Percentiles rank a stretch among this genome's conserved stretches.
Conservation (phyloP, 2,113 vertebrate genomes). For the Nerophis lumbriciformis region DNA sequence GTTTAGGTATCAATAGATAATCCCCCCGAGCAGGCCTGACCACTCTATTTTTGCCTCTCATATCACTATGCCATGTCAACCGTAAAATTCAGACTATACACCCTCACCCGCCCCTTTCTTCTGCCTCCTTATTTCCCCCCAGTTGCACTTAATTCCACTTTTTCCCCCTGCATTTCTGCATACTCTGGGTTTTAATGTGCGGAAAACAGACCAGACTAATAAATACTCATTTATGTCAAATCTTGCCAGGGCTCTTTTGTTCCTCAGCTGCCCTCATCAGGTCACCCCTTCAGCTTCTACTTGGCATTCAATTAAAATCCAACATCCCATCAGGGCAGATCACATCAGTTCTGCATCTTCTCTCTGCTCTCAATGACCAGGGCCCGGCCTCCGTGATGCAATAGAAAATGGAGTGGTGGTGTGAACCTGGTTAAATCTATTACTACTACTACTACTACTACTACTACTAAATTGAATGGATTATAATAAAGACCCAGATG, state of each 20-base stretch:
- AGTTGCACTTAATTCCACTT: conserved; percentile 39
- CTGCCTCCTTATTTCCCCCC: conserved; percentile 26
- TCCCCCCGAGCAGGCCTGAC: conserved; percentile 4
- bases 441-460: background rate
- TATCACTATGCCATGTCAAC: conserved; percentile 52
- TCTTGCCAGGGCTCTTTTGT: conserved; percentile 39
- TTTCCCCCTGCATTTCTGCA: conserved; percentile 18
- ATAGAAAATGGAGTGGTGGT: conserved; percentile 14
- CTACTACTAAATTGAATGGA: too few relatives aligned
- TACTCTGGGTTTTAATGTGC: conserved; percentile 44
- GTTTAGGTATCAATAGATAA: conserved; percentile 23
- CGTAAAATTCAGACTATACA: conserved; percentile 47
- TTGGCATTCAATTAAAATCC: conserved; percentile 61
- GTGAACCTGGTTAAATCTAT: conserved; percentile 1
- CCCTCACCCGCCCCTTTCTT: conserved; percentile 2
- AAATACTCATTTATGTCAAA: conserved; percentile 61
- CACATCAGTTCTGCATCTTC: conserved; percentile 60
- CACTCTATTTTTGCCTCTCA: conserved; percentile 41
- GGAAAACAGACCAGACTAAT: conserved; percentile 60
- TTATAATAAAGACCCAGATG: too few relatives aligned
- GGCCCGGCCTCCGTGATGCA: conserved; percentile 13
- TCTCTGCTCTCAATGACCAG: conserved; percentile 26
- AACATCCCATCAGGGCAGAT: conserved; percentile 61
- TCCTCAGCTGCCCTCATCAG: conserved; percentile 45
- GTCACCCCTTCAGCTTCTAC: conserved; percentile 51